These are phyloP conservation scores for Oxygymnocypris stewartii DNA, from an alignment of 2,113 vertebrate species.

Conservation along the genomic window DNA sequence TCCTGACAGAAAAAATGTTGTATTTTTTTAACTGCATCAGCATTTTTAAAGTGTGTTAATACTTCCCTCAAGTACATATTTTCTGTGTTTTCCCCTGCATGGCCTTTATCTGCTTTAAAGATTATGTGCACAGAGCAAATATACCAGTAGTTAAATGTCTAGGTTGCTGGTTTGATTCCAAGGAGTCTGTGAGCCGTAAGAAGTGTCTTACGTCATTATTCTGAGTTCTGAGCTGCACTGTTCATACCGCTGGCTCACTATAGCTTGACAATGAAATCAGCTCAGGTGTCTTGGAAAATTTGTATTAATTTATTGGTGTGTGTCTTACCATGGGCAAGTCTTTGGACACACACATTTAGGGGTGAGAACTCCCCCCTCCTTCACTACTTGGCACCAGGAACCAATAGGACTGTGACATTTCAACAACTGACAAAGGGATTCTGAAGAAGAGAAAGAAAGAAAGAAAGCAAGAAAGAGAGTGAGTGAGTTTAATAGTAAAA, in stretches of 20 bases:
- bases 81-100: neutral
- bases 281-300: constrained; percentile 5
- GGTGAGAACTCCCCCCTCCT: constrained; percentile 59
- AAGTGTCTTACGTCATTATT: neutral
- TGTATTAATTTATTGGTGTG: neutral
- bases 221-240: neutral
- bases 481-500: neutral
- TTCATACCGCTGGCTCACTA: constrained; percentile 5
- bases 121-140: neutral
- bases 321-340: constrained; percentile 70
- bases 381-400: constrained; percentile 74
- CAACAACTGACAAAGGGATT: constrained; percentile 71
- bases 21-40: neutral
- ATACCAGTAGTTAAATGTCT: constrained; percentile 15
- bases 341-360: constrained; percentile 77
- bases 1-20: no score
- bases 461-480: no score
- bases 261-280: constrained; percentile 2
- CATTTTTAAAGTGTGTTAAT: neutral
- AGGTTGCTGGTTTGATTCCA: constrained; percentile 19
- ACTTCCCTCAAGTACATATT: neutral
- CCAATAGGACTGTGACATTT: constrained; percentile 74
- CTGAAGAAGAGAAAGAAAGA: constrained; percentile 51
- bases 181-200: constrained; percentile 13
- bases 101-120: neutral